Base-by-base conservation (phyloP, 1,140 invertebrate genomes). In the Aplysia californica region DNA sequence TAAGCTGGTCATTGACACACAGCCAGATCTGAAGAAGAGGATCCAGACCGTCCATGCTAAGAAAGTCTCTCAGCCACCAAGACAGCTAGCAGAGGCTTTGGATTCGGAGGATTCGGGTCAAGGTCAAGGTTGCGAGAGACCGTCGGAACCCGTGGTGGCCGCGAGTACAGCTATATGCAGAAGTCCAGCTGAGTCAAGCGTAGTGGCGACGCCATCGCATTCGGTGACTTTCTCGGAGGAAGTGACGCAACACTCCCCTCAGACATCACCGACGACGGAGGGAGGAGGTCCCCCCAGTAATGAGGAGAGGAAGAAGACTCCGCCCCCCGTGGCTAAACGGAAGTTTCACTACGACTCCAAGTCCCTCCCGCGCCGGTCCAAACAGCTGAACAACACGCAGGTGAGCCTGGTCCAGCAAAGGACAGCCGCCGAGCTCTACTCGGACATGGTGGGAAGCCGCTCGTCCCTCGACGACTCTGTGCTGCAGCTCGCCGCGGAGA, bases 391-490 rank as follows among this genome's bases (percentile, higher is more conserved):
- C n/a, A n/a, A 61, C 6, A 36, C 36, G 18, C 70, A 73, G n/a
- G 5, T 64, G 20, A 44, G 36, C 23, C 59, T 80, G 26, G 21
- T 50, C 26, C 39, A 39, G 35, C 44, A 69, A n/a, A 31, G 35
- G 5, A 39, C 58, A 20, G 1, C 56, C 35, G 74, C 66, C 31
- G 66, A 39, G 6, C 68, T 35, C 33, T 70, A 76, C 65, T 64
- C 72, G 36, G 75, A 77, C 64, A 76, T 79, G 76, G 69, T 79
- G 29, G 77, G 78, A 55, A 84, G 82, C 74, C 66, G 85, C 31
- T 82, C 82, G 23, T 86, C 85, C 3, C 66, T 85, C 20, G 86
- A 87, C 69, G 84, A 87, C 36, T 84, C 83, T 23, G 68, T 83
- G 10, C 68, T 87, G 70, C 82, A 85, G 75, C 76, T 85, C 39